A percentile compares a stretch with the other conserved stretches of the same genome.
These are phyloP conservation scores for Morinoia aosen DNA, from an alignment of 2,888 invertebrate genomes.

Conservation along the genomic window DNA sequence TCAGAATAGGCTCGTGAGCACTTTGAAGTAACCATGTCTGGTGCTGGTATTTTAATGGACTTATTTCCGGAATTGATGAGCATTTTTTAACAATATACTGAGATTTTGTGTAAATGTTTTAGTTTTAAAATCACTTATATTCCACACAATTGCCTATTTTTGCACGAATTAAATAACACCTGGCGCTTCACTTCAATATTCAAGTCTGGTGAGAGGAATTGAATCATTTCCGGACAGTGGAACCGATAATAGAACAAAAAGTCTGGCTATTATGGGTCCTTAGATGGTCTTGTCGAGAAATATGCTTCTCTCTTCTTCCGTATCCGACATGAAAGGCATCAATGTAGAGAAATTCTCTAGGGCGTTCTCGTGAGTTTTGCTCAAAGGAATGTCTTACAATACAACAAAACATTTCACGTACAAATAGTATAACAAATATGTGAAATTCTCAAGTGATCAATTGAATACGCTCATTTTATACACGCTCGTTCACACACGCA, in stretches of 20 bases:
- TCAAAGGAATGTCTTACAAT: constrained; percentile 46
- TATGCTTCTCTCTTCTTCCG: background rate
- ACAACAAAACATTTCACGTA: constrained; percentile 29
- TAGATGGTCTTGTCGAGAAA: background rate
- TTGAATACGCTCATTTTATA: background rate
- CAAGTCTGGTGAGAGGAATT: background rate
- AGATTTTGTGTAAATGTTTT: background rate
- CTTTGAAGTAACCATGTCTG: no score
- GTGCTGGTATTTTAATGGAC: no score
- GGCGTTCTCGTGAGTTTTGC: background rate
- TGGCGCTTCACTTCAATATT: background rate
- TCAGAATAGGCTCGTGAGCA: no score
- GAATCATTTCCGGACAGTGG: background rate
- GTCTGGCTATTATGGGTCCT: background rate
- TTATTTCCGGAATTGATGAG: background rate
- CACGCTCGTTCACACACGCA: constrained; percentile 31
- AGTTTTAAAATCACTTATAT: background rate
- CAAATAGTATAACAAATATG: constrained; percentile 45
- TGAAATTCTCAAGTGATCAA: background rate
- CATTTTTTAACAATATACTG: background rate
- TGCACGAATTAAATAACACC: background rate
- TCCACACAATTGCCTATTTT: background rate
- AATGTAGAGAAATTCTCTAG: background rate
- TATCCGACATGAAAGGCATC: background rate
- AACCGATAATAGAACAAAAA: background rate